These are phyloP conservation scores for Strix aluco DNA, from an alignment of 2,113 vertebrate genomes.

Conservation along the genomic window DNA sequence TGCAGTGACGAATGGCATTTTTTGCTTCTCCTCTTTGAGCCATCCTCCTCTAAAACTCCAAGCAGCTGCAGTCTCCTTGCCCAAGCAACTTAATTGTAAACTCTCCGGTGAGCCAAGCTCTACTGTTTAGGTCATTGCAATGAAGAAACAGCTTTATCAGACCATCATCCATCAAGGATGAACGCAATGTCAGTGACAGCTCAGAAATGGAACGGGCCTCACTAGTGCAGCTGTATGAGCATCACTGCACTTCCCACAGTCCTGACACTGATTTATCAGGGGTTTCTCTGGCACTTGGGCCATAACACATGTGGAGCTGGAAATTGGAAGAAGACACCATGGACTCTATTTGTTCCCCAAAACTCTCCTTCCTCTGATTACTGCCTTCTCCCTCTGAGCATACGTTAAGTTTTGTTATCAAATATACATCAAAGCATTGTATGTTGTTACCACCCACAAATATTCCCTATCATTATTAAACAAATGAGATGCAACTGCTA, in stretches of 20 bases:
- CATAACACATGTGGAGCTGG: neutral
- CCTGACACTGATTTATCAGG: neutral
- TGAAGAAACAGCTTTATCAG: neutral
- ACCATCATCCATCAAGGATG: neutral
- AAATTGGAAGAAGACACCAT: neutral
- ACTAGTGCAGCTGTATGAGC: neutral
- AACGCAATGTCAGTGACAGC: accelerated
- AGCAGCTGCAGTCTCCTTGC: neutral
- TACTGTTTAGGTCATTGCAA: neutral
- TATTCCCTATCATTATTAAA: neutral
- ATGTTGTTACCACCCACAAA: neutral
- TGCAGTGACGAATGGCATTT: neutral
- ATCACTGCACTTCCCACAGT: neutral
- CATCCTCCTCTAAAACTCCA: neutral
- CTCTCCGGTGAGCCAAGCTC: neutral
- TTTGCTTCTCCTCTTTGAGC: neutral
- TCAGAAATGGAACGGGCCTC: neutral
- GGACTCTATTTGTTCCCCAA: neutral
- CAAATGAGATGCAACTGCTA: neutral
- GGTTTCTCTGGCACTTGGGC: neutral
- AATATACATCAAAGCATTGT: neutral
- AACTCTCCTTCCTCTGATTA: neutral
- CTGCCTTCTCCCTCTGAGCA: neutral
- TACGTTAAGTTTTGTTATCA: neutral
- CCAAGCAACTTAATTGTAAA: neutral